Conservation (phyloP, 2,113 vertebrate species). For the Stegostoma tigrinum region DNA sequence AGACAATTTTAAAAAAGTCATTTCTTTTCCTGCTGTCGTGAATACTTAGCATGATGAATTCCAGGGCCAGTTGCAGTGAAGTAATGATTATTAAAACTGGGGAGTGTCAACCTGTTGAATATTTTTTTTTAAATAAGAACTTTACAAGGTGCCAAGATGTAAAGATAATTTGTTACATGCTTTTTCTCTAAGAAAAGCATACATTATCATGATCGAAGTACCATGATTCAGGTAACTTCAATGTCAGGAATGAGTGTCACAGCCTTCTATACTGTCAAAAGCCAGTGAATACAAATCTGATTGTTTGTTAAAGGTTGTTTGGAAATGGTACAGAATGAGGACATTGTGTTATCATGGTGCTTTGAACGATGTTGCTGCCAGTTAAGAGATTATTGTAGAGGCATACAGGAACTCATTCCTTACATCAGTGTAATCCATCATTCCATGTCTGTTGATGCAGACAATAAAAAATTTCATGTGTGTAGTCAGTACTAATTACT, state of each 20-base stretch:
- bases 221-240: conserved; percentile 57
- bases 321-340: conserved; percentile 57
- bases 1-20: conserved; percentile 54
- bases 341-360: conserved; percentile 64
- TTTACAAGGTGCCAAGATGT: conserved; percentile 95
- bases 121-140: conserved; percentile 78
- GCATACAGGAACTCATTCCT: conserved; percentile 82
- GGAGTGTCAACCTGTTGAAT: conserved; percentile 81
- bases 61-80: conserved; percentile 76
- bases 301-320: conserved; percentile 38
- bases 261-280: conserved; percentile 51
- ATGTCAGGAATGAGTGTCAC: conserved; percentile 61
- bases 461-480: conserved; percentile 78
- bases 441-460: conserved; percentile 88
- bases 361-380: conserved; percentile 71
- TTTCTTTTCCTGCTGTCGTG: conserved; percentile 72
- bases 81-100: conserved; percentile 76
- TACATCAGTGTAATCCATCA: conserved; percentile 88
- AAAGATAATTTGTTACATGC: conserved; percentile 83
- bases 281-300: conserved; percentile 39
- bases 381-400: conserved; percentile 61
- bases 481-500: conserved; percentile 83
- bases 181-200: conserved; percentile 61
- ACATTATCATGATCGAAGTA: conserved; percentile 60
- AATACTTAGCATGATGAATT: conserved; percentile 84